Conservation (phyloP, 2,113 vertebrate species). For the Gymnarchus niloticus region DNA sequence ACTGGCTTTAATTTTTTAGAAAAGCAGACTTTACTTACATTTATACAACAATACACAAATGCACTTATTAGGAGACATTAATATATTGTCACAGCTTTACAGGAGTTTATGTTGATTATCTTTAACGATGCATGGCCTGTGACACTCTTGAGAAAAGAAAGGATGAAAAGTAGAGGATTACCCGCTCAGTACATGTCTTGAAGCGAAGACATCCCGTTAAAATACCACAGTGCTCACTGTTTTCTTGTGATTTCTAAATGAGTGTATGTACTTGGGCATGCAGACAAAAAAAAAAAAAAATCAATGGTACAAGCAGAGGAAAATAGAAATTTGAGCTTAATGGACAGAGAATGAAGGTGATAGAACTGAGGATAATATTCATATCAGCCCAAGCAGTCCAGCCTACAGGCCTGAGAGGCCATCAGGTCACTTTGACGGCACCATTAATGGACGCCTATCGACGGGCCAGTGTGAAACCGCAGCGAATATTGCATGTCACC, state of each 20-base stretch:
- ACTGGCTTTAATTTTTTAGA: neutral
- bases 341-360: conserved; percentile 66
- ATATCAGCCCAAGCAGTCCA: conserved; percentile 57
- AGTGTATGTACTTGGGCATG: conserved; percentile 36
- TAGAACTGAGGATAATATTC: conserved; percentile 57
- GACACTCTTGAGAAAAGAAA: too few species aligned
- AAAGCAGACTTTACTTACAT: too few species aligned
- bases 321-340: conserved; percentile 75
- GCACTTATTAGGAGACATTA: neutral
- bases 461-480: conserved; percentile 72
- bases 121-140: neutral
- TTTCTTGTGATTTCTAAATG: conserved; percentile 42
- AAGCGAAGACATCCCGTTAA: conserved; percentile 16
- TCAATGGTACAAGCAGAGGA: conserved; percentile 61
- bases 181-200: conserved; percentile 31
- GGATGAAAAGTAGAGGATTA: too few species aligned
- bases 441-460: conserved; percentile 85
- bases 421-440: conserved; percentile 59
- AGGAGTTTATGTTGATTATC: neutral
- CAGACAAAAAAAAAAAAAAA: conserved; percentile 51
- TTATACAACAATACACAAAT: too few species aligned
- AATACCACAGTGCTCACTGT: conserved; percentile 51
- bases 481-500: conserved; percentile 69
- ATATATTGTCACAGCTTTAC: neutral
- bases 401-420: conserved; percentile 48